Conservation (phyloP, 2,888 invertebrate species). For the Stenodema calcarata region DNA sequence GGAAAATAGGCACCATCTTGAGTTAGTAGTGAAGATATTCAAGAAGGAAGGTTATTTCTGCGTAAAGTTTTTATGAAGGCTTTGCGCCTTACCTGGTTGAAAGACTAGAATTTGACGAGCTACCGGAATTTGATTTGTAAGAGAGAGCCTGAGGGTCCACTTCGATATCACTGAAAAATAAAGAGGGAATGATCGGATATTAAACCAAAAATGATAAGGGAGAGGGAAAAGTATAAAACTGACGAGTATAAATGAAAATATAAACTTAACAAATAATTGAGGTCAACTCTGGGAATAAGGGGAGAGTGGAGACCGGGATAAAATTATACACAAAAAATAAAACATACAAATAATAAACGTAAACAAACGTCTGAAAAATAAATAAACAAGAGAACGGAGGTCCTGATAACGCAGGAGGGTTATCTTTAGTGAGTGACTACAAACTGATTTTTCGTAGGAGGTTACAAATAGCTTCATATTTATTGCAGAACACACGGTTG, state of each 20-base stretch:
- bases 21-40: neutral
- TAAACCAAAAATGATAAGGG: slow-evolving; percentile 20
- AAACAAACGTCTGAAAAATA: neutral
- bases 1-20: neutral
- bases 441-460: no score
- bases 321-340: neutral
- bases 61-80: neutral
- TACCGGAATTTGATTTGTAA: slow-evolving; percentile 68
- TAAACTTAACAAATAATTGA: neutral
- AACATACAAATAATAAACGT: neutral
- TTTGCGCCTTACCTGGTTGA: slow-evolving; percentile 65
- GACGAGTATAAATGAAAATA: neutral
- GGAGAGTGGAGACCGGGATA: neutral
- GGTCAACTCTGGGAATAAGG: neutral
- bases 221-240: slow-evolving; percentile 59
- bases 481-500: no score
- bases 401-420: no score
- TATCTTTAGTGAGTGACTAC: no score
- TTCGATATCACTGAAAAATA: slow-evolving; percentile 70
- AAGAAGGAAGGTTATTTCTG: neutral
- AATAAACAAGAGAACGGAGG: neutral
- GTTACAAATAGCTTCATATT: no score
- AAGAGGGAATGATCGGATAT: slow-evolving; percentile 28
- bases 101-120: slow-evolving; percentile 75
- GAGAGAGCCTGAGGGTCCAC: slow-evolving; percentile 67